phyloP scores from a whole-genome alignment of 2,888 invertebrate species.

The Lordiphosa fenestrarum region DNA sequence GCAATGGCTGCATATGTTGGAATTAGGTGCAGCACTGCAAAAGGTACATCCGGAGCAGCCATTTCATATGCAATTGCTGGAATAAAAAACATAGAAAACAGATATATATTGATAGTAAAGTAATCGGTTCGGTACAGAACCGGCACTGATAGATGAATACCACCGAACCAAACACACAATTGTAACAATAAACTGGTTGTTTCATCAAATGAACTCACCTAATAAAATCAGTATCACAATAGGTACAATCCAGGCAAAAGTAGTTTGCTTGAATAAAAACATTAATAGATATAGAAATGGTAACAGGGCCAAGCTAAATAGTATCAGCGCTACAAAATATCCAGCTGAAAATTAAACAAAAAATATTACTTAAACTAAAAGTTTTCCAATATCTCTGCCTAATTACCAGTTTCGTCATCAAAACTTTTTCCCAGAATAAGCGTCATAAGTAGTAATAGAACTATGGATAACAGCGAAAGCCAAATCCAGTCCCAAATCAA shows the following conservation, averaged over 20 bases:
- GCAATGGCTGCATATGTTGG: conserved; percentile 10
- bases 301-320: conserved; percentile 15
- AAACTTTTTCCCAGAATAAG: conserved; percentile 1
- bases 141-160: too few species aligned
- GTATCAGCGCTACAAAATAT: conserved; percentile 5
- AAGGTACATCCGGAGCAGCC: conserved; percentile 5
- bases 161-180: too few species aligned
- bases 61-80: conserved; percentile 8
- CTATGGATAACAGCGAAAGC: conserved; percentile 4
- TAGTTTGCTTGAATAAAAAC: conserved; percentile 6
- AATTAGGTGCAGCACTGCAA: conserved; percentile 9
- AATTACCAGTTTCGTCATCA: conserved; percentile 11
- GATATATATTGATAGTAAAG: too few species aligned
- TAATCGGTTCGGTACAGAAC: too few species aligned
- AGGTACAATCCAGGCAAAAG: conserved; percentile 19
- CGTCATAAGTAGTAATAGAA: neutral
- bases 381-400: neutral
- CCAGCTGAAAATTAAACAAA: conserved; percentile 3
- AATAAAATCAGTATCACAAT: conserved; percentile 7
- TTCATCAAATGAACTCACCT: conserved; percentile 1
- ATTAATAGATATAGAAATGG: conserved; percentile 20
- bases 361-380: neutral
- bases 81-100: neutral
- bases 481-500: conserved; percentile 81
- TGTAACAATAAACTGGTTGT: too few species aligned